These are phyloP conservation scores for Chalcosyrphus nemorum DNA, from an alignment of 2,888 invertebrate species.

Conservation along the genomic window DNA sequence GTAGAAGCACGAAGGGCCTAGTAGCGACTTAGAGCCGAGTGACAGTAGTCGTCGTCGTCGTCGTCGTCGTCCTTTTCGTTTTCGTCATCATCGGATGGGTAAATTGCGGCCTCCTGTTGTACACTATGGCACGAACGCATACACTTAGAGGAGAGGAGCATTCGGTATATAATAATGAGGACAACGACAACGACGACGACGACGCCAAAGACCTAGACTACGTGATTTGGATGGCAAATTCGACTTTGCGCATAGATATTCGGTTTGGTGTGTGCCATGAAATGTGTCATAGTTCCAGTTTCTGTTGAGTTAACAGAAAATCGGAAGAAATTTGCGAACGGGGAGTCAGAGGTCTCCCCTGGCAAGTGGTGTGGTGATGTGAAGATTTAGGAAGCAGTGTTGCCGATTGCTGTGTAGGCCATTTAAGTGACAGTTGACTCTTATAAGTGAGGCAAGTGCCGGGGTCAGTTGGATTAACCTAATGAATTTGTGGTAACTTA, in stretches of 20 bases:
- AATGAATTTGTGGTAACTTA: not conserved
- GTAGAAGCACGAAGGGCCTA: slow-evolving; percentile 10
- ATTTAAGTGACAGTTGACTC: slow-evolving; percentile 54
- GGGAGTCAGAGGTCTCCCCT: slow-evolving; percentile 20
- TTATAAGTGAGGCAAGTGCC: slow-evolving; percentile 20
- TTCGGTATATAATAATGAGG: too few relatives aligned
- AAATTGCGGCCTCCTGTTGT: slow-evolving; percentile 57
- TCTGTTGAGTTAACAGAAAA: slow-evolving; percentile 63
- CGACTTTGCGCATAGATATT: slow-evolving; percentile 42
- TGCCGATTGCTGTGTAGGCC: slow-evolving; percentile 21
- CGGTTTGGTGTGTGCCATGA: slow-evolving; percentile 27
- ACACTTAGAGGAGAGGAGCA: slow-evolving; percentile 39
- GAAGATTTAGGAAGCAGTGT: not conserved
- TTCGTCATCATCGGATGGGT: too few relatives aligned
- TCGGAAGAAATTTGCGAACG: slow-evolving; percentile 36
- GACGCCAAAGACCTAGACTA: slow-evolving; percentile 59
- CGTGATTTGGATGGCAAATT: slow-evolving; percentile 69
- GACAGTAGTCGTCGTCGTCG: not conserved
- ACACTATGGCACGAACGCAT: slow-evolving; percentile 51
- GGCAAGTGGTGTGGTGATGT: too few relatives aligned
- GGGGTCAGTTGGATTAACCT: not conserved
- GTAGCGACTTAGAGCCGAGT: slow-evolving; percentile 7
- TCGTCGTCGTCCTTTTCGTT: too few relatives aligned
- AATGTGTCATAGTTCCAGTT: slow-evolving; percentile 65
- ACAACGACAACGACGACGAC: too few relatives aligned